Evolutionary conservation across 2,888 invertebrate genomes (phyloP).

Genomic region (Xiphydria camelus): DNA sequence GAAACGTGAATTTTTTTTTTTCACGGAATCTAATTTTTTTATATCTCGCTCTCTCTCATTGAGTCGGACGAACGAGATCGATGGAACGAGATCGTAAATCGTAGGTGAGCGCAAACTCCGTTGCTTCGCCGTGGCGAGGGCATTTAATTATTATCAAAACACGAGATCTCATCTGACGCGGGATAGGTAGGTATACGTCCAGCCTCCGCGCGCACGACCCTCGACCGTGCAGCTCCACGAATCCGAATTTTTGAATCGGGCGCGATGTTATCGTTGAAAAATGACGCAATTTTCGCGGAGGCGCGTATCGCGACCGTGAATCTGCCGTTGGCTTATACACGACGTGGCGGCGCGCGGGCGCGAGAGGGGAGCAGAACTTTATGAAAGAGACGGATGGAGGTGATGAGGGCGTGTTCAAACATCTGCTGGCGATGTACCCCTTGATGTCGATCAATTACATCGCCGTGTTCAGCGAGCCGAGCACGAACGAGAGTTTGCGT

Average conservation of each 20-base stretch:
- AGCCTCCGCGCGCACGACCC: too few species aligned
- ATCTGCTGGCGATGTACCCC: constrained; percentile 48
- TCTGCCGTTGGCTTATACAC: constrained; percentile 20
- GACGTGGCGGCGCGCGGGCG: background rate
- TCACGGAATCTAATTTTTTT: too few species aligned
- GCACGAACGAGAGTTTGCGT: constrained; percentile 11
- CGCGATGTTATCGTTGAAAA: constrained; percentile 33
- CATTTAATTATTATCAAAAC: too few species aligned
- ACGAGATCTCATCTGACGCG: too few species aligned
- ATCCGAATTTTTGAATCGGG: constrained; percentile 3
- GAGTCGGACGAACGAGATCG: too few species aligned
- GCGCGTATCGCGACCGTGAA: constrained; percentile 36
- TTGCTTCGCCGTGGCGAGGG: too few species aligned
- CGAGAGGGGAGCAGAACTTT: constrained; percentile 22
- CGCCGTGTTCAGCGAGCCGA: constrained; percentile 20
- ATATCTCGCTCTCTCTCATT: too few species aligned
- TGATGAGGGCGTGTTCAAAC: constrained; percentile 46
- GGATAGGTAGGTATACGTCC: too few species aligned
- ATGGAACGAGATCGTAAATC: too few species aligned
- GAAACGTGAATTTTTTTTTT: too few species aligned
- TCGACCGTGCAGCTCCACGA: too few species aligned
- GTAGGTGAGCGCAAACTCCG: too few species aligned
- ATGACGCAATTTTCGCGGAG: constrained; percentile 42
- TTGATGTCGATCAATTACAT: constrained; percentile 46
- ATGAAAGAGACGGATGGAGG: constrained; percentile 47